Conservation (phyloP, 2,797 vertebrate genomes). For the Aulostomus chinensis region DNA sequence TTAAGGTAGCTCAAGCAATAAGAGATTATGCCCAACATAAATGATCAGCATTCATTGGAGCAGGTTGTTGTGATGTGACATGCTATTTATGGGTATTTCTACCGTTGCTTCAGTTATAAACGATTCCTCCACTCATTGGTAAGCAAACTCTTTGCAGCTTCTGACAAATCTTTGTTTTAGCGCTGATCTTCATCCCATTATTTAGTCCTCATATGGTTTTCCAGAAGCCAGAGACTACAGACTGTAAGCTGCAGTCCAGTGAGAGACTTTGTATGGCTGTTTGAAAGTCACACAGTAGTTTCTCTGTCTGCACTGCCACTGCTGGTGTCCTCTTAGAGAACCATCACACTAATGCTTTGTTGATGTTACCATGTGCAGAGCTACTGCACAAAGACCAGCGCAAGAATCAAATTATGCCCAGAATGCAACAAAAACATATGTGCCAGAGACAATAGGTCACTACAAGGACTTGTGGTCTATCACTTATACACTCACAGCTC, state of each 20-base stretch:
- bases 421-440: constrained; percentile 25
- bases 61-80: no score
- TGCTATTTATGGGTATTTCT: no score
- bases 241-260: no score
- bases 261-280: no score
- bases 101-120: no score
- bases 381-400: constrained; percentile 44
- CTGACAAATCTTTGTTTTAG: constrained; percentile 11
- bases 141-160: constrained; percentile 6
- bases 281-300: constrained; percentile 64
- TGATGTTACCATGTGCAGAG: constrained; percentile 26
- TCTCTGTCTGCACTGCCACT: constrained; percentile 54
- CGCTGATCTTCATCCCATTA: constrained; percentile 27
- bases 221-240: constrained; percentile 33
- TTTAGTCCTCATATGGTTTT: constrained; percentile 49
- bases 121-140: no score
- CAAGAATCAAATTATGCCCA: constrained; percentile 31
- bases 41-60: no score
- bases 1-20: no score
- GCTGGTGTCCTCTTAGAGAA: constrained; percentile 57
- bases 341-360: constrained; percentile 62
- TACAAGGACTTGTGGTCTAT: no score
- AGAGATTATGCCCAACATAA: no score
- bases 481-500: no score
- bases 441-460: no score